Evolutionary conservation across 2,888 invertebrate species (phyloP), one percentile per base, ranked within the genome.

Genomic region (Rosalia funebris): DNA sequence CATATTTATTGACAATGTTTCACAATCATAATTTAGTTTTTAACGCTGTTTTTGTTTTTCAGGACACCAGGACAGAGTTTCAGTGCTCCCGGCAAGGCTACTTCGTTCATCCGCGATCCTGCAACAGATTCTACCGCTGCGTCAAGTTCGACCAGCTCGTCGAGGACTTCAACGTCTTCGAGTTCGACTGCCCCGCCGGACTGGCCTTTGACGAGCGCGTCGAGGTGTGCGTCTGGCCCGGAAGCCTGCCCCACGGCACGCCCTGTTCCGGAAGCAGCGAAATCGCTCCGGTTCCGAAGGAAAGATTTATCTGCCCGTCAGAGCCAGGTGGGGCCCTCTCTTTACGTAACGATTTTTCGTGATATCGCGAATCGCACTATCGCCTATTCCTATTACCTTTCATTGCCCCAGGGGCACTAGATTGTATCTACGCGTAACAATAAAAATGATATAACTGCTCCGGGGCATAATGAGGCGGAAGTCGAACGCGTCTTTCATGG

Each of bases 161-260:
- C 0, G 88, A 90, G 14, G 90, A 91, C 72, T 92, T 87, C 75
- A 91, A 89, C 12, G 90, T 91, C 36, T 92, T 92, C 78, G 91
- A 92, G 76, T 92, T 91, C 77, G 91, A 91, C 78, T 92, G 92
- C 73, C 92, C 92, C 0, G 86, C 88, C 1, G 92, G 92, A 3
- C 79, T 92, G 55, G 90, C 90, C 0, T 92, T 92, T 77, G 92
- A 92, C 76, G 87, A 88, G 48, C 84, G 87, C 14, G 89, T 89
- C 71, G 91, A 91, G 75, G 91, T 91, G 47, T 92, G 92, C 76
- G 91, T 91, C 2, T 92, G 92, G 92, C 91, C 92, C 0, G 90
- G 90, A 46, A 89, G 89, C 56, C 78, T 90, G 44, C 85, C 90
- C 0, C 83, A 89, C 77, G 88, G 90, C 1, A 87, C 89, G 4